Evolutionary conservation across 2,113 vertebrate genomes (phyloP).

Genomic region (Saguinus imperator): DNA sequence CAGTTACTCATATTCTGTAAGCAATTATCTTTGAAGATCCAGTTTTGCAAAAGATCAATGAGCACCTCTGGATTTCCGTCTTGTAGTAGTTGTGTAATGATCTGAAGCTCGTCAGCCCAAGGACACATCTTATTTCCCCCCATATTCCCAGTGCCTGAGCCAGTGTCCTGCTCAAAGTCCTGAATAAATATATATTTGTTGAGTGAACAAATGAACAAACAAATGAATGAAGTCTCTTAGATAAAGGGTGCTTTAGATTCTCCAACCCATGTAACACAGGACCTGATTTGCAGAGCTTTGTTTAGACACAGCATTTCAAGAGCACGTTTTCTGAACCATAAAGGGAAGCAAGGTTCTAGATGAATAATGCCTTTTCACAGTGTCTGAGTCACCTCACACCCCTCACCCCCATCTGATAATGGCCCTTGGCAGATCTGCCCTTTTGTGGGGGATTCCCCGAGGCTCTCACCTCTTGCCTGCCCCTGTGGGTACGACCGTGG

Average conservation of each 20-base stretch:
- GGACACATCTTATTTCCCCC: neutral
- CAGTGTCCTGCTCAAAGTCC: neutral
- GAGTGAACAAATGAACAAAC: neutral
- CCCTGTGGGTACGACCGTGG: neutral
- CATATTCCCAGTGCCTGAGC: neutral
- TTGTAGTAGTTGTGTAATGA: neutral
- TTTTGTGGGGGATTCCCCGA: constrained; percentile 71
- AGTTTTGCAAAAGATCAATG: neutral
- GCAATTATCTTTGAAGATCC: constrained; percentile 9
- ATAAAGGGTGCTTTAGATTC: neutral
- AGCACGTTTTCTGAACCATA: neutral
- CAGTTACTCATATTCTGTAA: neutral
- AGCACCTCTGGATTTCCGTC: neutral
- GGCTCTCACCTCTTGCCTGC: constrained; percentile 33
- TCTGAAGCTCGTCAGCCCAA: neutral
- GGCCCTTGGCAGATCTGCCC: constrained; percentile 56
- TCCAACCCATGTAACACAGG: neutral
- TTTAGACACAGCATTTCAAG: constrained; percentile 33
- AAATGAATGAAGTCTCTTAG: neutral
- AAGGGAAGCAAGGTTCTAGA: constrained; percentile 7
- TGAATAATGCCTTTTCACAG: constrained; percentile 57
- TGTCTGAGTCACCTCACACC: constrained; percentile 67
- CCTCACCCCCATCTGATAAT: constrained; percentile 66
- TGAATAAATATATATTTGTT: neutral
- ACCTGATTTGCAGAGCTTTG: neutral